A percentile compares a stretch with the other conserved stretches of the same genome.
phyloP scores from a whole-genome alignment of 2,113 vertebrate genomes.

The Naja naja region DNA sequence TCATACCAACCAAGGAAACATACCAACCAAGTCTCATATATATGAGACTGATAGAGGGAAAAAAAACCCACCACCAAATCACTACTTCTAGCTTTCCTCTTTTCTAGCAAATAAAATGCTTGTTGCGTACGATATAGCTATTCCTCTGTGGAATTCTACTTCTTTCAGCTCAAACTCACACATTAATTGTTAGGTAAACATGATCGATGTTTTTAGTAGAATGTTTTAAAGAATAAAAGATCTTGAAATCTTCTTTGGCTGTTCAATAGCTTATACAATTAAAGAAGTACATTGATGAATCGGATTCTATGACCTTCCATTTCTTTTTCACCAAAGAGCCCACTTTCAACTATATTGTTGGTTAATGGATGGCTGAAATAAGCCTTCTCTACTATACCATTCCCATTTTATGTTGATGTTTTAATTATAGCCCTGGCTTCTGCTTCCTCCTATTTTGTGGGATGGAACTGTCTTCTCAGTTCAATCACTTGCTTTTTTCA shows the following conservation, averaged over 20 bases:
- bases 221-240: background rate
- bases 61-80: too few relatives aligned
- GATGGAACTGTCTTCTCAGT: background rate
- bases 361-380: background rate
- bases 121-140: background rate
- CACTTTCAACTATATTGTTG: background rate
- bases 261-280: background rate
- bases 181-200: background rate
- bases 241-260: background rate
- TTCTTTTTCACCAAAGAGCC: background rate
- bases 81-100: too few relatives aligned
- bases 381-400: background rate
- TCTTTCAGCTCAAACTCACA: background rate
- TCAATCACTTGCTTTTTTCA: constrained; percentile 6
- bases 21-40: background rate
- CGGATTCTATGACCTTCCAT: background rate
- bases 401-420: constrained; percentile 11
- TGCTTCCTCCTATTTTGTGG: background rate
- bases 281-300: background rate
- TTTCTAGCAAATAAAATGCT: background rate
- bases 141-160: background rate
- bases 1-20: too few relatives aligned
- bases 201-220: background rate
- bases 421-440: constrained; percentile 9
- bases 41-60: background rate